Evolutionary conservation across 1,140 invertebrate genomes (phyloP).

Genomic region (Philopotamus ludificatus): DNA sequence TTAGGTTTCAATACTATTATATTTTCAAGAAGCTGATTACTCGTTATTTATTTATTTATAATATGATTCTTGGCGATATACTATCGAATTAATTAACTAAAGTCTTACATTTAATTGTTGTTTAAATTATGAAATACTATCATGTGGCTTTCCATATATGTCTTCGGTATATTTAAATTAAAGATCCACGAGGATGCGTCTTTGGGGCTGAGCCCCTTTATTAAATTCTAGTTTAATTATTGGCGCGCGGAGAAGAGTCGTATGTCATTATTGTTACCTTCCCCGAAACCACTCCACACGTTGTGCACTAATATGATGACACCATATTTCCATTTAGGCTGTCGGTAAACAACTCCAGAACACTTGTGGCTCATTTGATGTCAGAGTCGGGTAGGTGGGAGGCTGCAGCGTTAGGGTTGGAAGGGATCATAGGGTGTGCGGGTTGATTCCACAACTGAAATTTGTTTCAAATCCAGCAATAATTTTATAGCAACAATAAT

Average conservation of each 20-base stretch:
- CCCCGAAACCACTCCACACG: background rate
- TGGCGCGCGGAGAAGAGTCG: background rate
- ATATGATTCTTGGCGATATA: too few species aligned
- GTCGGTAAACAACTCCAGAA: constrained; percentile 39
- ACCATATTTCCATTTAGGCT: constrained; percentile 42
- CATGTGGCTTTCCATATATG: too few species aligned
- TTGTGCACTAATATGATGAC: constrained; percentile 36
- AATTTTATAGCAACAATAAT: background rate
- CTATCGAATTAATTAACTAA: too few species aligned
- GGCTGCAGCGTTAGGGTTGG: background rate
- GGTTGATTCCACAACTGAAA: background rate
- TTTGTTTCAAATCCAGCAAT: background rate
- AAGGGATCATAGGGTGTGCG: background rate
- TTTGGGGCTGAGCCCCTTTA: background rate
- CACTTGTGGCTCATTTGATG: constrained; percentile 40
- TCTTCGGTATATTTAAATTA: too few species aligned
- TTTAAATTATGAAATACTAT: too few species aligned
- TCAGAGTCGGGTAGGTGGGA: constrained; percentile 13
- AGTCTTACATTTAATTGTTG: too few species aligned
- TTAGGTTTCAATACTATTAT: too few species aligned
- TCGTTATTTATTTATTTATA: too few species aligned
- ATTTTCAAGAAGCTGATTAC: too few species aligned
- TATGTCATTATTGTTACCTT: background rate
- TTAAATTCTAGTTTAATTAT: constrained; percentile 13
- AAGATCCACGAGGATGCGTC: too few species aligned